Conservation (phyloP, 1,140 invertebrate genomes). For the Pachyrhynchus sulphureomaculatus region DNA sequence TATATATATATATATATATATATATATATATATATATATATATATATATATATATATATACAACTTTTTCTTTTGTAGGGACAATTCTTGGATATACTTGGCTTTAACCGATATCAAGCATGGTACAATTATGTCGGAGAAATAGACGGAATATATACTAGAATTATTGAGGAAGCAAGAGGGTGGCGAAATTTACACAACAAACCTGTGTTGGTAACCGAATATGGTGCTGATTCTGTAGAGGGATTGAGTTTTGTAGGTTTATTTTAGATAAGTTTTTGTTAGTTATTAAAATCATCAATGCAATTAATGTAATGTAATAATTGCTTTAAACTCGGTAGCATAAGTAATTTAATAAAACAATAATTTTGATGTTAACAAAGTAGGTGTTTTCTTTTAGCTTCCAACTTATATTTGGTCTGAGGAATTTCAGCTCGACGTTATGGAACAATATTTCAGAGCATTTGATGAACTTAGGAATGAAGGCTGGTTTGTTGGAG, state of each 20-base stretch:
- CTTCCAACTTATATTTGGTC: conserved; percentile 85
- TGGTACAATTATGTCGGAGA: conserved; percentile 89
- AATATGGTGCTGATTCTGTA: conserved; percentile 93
- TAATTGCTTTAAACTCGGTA: too few relatives aligned
- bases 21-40: too few relatives aligned
- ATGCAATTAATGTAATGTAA: too few relatives aligned
- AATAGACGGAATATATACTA: conserved; percentile 71
- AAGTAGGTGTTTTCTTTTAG: conserved; percentile 58
- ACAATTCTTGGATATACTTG: conserved; percentile 82
- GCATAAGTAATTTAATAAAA: too few relatives aligned
- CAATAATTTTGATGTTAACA: too few relatives aligned
- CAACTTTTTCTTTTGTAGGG: conserved; percentile 52
- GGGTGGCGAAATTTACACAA: conserved; percentile 78
- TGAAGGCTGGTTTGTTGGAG: conserved; percentile 84
- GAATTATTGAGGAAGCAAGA: conserved; percentile 74
- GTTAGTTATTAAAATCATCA: too few relatives aligned
- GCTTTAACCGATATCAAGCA: conserved; percentile 91
- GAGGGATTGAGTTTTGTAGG: conserved; percentile 72
- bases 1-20: too few relatives aligned
- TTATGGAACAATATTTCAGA: conserved; percentile 83
- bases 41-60: too few relatives aligned
- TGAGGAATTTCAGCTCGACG: conserved; percentile 88
- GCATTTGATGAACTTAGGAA: conserved; percentile 82
- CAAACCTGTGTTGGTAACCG: conserved; percentile 89
- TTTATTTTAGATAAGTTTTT: too few relatives aligned